Evolutionary conservation across 2,797 vertebrate genomes (phyloP).

Genomic region (Merluccius polli): DNA sequence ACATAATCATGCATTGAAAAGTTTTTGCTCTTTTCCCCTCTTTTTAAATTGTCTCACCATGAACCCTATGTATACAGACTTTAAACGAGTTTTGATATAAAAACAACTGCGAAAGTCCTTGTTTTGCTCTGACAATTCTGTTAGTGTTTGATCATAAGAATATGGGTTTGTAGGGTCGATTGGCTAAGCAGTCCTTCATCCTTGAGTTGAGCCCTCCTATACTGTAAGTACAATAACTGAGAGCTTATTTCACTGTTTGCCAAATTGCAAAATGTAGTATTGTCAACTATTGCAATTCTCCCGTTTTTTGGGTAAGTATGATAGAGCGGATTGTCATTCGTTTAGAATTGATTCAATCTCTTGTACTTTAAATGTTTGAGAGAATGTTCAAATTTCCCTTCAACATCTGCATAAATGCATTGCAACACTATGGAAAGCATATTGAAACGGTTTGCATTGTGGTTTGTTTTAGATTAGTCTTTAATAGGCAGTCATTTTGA

Average conservation of each 20-base stretch:
- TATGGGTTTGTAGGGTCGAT: slow-evolving; percentile 89
- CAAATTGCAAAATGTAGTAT: slow-evolving; percentile 61
- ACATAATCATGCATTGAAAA: slow-evolving; percentile 63
- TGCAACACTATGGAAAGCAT: slow-evolving; percentile 28
- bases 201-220: slow-evolving; percentile 89
- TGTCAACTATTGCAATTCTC: slow-evolving; percentile 58
- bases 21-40: slow-evolving; percentile 55
- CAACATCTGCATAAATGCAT: slow-evolving; percentile 27
- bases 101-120: slow-evolving; percentile 78
- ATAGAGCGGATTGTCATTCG: slow-evolving; percentile 14
- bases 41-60: slow-evolving; percentile 51
- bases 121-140: slow-evolving; percentile 82
- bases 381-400: slow-evolving; percentile 46
- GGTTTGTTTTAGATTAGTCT: slow-evolving; percentile 39
- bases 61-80: slow-evolving; percentile 83
- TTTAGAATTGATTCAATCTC: slow-evolving; percentile 37
- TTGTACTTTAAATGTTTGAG: slow-evolving; percentile 58
- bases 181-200: slow-evolving; percentile 88
- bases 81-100: slow-evolving; percentile 71
- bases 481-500: slow-evolving; percentile 47
- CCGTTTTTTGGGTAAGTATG: slow-evolving; percentile 76
- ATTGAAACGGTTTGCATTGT: slow-evolving; percentile 34
- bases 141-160: slow-evolving; percentile 90
- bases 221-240: slow-evolving; percentile 95
- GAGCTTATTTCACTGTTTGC: slow-evolving; percentile 64